Conservation (phyloP, 2,113 vertebrate genomes). For the Gobiocypris rarus region DNA sequence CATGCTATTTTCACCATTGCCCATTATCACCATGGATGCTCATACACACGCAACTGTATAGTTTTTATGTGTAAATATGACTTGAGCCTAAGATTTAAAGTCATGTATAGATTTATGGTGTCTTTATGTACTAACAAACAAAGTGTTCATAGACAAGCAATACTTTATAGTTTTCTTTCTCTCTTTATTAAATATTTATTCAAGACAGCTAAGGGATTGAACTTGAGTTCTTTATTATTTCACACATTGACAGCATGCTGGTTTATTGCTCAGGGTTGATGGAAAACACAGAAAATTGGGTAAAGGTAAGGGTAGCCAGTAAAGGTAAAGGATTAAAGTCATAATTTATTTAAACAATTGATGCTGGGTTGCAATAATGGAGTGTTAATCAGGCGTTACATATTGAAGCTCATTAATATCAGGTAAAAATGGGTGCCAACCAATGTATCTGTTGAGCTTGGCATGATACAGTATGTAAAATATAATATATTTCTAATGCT, state of each 20-base stretch:
- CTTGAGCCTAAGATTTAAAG: background rate
- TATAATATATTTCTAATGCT: background rate
- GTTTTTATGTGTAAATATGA: background rate
- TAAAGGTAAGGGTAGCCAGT: background rate
- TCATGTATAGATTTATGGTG: background rate
- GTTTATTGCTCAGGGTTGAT: background rate
- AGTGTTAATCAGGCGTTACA: background rate
- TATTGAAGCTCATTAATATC: background rate
- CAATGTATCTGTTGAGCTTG: background rate
- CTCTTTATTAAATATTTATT: background rate
- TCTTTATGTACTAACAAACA: background rate
- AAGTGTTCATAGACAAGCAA: background rate
- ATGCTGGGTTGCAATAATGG: background rate
- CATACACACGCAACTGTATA: background rate
- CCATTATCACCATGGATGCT: background rate
- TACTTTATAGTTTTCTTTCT: background rate
- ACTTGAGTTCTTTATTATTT: background rate
- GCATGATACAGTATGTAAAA: background rate
- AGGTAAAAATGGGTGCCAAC: background rate
- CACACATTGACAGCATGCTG: background rate
- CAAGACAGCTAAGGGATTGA: constrained; percentile 4
- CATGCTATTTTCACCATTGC: background rate
- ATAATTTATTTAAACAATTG: background rate
- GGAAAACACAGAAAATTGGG: background rate
- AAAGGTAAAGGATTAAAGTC: background rate